Base-by-base conservation (phyloP, 1,140 invertebrate species). In the Solenopsis invicta region DNA sequence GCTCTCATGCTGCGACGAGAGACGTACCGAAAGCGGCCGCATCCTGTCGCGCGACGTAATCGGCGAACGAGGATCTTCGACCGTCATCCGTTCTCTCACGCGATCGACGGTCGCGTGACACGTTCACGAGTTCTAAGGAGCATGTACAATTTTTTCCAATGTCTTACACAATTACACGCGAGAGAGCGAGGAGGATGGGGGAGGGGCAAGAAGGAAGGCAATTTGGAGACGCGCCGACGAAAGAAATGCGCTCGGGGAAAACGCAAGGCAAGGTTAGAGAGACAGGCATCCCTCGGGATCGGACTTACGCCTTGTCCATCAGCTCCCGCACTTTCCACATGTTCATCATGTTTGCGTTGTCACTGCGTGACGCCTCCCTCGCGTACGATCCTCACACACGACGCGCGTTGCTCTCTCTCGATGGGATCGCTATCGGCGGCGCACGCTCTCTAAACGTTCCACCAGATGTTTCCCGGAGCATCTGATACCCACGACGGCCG, bases 251-350 rank as follows among this genome's bases (percentile, higher is more conserved):
- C 52, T 16, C 18, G 52, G n/a, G 18, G n/a, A 54, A 54, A 1
- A 52, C 4, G 50, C 50, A 9, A 54, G 18, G 8, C 54, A 9
- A 56, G 54, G 54, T 56, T 56, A 56, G 54, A 48, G 41, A 56
- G n/a, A 8, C 54, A 56, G 9, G 54, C n/a, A 56, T 56, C 9
- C n/a, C 52, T 4, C 6, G 52, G 8, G 18, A n/a, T n/a, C n/a
- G 81, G 89, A 98, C 98, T 98, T 97, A 99, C 98, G 99, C 98
- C 97, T 99, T 99, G 95, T 99, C 98, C 91, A 98, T 98, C 88
- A 99, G 93, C 96, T 99, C 98, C 91, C 98, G 97, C 92, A 99
- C 97, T 96, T 99, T 99, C 98, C 98, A 99, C 97, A 98, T 98
- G 94, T 97, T 98, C 95, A 98, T 97, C 92, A 95, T 95, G 66